These are phyloP conservation scores for Columbina picui DNA, from an alignment of 2,113 vertebrate genomes.

Conservation along the genomic window DNA sequence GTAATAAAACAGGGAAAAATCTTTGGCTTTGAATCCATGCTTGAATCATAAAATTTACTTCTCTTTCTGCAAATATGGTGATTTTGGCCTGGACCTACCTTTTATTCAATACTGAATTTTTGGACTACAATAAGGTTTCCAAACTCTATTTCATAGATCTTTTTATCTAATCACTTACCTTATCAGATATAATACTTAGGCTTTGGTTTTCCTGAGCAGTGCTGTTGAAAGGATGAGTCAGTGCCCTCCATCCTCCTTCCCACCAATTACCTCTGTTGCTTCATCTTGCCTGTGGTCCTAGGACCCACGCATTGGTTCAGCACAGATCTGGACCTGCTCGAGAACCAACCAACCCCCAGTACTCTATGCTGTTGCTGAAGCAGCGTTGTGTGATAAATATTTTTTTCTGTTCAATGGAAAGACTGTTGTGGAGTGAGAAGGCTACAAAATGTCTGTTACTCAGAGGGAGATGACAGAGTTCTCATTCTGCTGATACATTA, in stretches of 20 bases:
- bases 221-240: background rate
- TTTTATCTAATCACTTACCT: background rate
- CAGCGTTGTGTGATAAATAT: background rate
- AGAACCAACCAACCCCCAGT: background rate
- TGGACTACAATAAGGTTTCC: background rate
- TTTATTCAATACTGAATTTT: background rate
- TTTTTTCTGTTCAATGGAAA: background rate
- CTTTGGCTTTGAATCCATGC: background rate
- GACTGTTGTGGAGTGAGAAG: background rate
- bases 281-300: background rate
- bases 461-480: background rate
- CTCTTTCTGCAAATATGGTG: background rate
- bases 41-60: background rate
- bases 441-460: background rate
- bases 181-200: background rate
- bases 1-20: background rate
- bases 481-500: background rate
- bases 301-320: fast-evolving
- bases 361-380: background rate
- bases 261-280: background rate
- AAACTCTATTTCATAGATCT: background rate
- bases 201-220: background rate
- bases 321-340: background rate
- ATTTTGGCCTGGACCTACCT: background rate
- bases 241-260: background rate